These are phyloP conservation scores for Numida meleagris DNA, from an alignment of 2,113 vertebrate species.

Conservation along the genomic window DNA sequence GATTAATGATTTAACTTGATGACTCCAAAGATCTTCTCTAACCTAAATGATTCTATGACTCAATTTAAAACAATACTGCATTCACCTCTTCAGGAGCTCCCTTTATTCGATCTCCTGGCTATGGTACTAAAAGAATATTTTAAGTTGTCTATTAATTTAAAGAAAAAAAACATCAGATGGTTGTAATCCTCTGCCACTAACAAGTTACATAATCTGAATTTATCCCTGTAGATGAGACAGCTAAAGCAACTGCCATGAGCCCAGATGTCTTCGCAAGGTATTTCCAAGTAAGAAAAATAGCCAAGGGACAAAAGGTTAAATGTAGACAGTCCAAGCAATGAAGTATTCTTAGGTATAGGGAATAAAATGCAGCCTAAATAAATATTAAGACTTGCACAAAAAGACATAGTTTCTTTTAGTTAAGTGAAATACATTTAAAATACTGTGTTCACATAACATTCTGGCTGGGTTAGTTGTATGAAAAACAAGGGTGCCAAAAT, in stretches of 20 bases:
- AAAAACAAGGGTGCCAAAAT: not conserved
- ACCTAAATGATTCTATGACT: not conserved
- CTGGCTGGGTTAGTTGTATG: not conserved
- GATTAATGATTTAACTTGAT: not conserved
- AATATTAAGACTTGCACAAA: not conserved
- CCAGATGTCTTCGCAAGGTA: conserved; percentile 57
- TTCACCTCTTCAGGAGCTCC: not conserved
- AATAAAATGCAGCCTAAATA: not conserved
- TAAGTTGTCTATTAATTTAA: not conserved
- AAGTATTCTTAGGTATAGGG: conserved; percentile 47
- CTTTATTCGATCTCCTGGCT: not conserved
- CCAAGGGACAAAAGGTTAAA: conserved; percentile 66
- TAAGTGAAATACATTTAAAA: not conserved
- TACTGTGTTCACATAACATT: not conserved
- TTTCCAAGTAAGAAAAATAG: conserved; percentile 55
- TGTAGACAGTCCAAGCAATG: conserved; percentile 48
- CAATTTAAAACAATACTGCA: not conserved
- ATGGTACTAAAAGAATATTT: not conserved
- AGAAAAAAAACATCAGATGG: not conserved
- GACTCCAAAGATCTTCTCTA: not conserved
- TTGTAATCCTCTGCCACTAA: not conserved
- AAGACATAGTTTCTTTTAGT: not conserved
- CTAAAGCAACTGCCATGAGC: not conserved
- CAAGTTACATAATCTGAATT: conserved; percentile 11
- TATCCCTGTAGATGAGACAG: conserved; percentile 6